Conservation (phyloP, 1,140 invertebrate genomes). For the Coenobita brevimanus region DNA sequence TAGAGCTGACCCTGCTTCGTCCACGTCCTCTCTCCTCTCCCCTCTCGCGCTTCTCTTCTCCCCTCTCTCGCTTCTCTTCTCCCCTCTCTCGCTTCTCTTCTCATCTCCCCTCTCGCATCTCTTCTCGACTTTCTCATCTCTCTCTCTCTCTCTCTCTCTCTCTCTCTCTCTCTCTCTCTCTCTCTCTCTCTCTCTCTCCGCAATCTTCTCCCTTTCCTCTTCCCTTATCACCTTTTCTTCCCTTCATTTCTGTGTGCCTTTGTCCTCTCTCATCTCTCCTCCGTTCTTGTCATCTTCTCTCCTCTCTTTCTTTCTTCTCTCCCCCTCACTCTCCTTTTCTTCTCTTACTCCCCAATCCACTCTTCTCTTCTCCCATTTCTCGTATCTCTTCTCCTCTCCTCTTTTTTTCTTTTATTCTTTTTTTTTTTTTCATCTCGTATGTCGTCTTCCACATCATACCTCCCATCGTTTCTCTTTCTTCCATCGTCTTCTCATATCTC, state of each 20-base stretch:
- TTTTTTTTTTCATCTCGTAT: no score
- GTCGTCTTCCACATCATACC: no score
- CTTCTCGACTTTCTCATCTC: neutral
- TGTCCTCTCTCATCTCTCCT: neutral
- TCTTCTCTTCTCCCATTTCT: neutral
- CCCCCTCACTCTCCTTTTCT: neutral
- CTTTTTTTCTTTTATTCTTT: no score
- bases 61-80: neutral
- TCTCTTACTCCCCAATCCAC: neutral
- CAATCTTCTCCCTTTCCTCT: neutral
- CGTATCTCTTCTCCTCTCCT: neutral
- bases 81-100: neutral
- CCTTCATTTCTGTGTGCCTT: neutral
- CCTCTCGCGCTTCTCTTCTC: neutral
- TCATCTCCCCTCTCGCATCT: neutral
- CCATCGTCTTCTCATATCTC: no score
- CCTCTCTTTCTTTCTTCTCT: neutral
- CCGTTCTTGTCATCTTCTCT: neutral
- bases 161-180: neutral
- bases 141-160: neutral
- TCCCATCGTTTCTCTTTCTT: no score
- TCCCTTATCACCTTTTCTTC: neutral
- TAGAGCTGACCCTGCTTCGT: neutral
- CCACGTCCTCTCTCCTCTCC: neutral
- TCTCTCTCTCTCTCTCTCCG: neutral